Evolutionary conservation across 2,888 invertebrate species (phyloP), one percentile per base, ranked within the genome.

Genomic region (Caradrina clavipalpis): DNA sequence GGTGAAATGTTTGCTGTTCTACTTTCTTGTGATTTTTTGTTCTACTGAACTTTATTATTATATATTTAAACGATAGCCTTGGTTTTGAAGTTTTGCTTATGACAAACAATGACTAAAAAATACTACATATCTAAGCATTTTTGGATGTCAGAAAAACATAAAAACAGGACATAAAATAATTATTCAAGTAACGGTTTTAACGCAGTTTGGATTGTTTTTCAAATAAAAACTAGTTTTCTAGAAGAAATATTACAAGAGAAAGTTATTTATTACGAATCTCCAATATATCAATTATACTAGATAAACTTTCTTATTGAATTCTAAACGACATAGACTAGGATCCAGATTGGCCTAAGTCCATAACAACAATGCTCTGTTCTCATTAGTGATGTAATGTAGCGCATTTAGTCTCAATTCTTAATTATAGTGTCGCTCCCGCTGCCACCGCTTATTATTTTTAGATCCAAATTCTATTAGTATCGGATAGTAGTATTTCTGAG

Each of bases 361-460:
- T 50, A 50, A 59, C 10, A 47, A 60, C 22, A 54, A 42, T 21
- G 51, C 1, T 31, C 13, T 22, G 65, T 19, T 39, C 35, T 54
- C 39, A 57, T 50, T 57, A 57, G 51, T 64, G 51, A 50, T 66
- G 53, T 61, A 61, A 72, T 66, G 53, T 61, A 61, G 65, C 49
- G 45, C 39, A 58, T 63, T 69, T 17, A 62, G 49, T 50, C 17
- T 49, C 31, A 42, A 35, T 62, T 45, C 42, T 54, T 50, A 60
- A 10, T 45, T 45, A 55, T 42, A 58, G 42, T 26, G 42, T 26
- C 45, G 7, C 17, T 50, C 31, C 17, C 51, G 22, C 42, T 42
- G 50, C 4, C 42, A 54, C 22, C 35, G 35, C n/a, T 61, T n/a
- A 58, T 76, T 63, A 77, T 77, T 74, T 74, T 71, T 77, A 77